Evolutionary conservation across 2,113 vertebrate genomes (phyloP).

Genomic region (Pholis gunnellus): DNA sequence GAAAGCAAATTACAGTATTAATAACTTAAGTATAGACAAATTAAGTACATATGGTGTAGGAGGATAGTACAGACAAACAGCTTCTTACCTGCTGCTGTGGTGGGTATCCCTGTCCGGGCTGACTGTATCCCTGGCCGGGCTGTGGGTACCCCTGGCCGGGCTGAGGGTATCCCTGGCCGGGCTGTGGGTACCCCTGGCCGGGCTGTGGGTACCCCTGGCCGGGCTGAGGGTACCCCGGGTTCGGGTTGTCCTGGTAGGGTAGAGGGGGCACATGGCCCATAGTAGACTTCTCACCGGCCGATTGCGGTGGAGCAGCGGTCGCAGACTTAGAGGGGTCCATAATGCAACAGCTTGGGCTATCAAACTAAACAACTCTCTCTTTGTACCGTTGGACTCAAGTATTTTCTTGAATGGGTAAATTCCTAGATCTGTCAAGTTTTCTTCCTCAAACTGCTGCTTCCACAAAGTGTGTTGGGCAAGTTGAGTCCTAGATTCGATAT

Average conservation of each 20-base stretch:
- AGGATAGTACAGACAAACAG: no score
- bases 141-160: conserved; percentile 22
- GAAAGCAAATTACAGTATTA: no score
- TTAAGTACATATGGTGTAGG: no score
- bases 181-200: conserved; percentile 21
- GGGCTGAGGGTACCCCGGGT: conserved; percentile 23
- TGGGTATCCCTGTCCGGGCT: neutral
- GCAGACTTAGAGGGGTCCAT: conserved; percentile 70
- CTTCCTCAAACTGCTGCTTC: neutral
- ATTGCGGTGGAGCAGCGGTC: conserved; percentile 26
- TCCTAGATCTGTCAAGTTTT: accelerated
- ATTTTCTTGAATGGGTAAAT: neutral
- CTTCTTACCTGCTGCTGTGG: conserved; percentile 19
- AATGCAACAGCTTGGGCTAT: neutral
- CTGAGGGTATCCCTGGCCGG: neutral
- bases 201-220: conserved; percentile 10
- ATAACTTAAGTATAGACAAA: no score
- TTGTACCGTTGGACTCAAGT: no score
- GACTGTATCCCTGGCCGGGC: conserved; percentile 16
- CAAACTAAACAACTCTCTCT: neutral
- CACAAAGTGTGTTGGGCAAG: neutral
- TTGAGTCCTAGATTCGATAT: accelerated
- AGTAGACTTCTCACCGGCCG: conserved; percentile 48
- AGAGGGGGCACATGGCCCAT: conserved; percentile 65
- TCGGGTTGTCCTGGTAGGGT: conserved; percentile 61